Percentiles rank a stretch among this genome's conserved stretches.
Conservation (phyloP, 2,797 vertebrate species). For the Coregonus ussuriensis region DNA sequence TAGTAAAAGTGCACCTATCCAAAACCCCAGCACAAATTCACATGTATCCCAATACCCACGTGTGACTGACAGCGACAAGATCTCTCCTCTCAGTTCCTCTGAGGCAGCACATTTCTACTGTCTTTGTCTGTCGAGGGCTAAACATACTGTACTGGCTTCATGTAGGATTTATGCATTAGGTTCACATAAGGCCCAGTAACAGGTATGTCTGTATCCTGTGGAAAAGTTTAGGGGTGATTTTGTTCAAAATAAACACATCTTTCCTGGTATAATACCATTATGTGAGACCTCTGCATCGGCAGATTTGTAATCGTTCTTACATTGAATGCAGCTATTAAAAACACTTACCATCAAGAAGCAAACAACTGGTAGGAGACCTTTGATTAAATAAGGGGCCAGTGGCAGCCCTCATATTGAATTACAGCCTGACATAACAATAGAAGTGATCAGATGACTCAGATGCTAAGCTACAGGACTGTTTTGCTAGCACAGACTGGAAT, state of each 20-base stretch:
- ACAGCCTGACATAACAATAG: constrained; percentile 49
- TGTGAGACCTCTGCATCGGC: not conserved
- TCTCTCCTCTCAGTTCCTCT: constrained; percentile 52
- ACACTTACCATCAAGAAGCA: not conserved
- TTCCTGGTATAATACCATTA: not conserved
- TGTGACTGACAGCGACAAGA: constrained; percentile 70
- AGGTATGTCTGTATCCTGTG: not conserved
- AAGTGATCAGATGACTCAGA: not conserved
- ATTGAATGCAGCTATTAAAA: not conserved
- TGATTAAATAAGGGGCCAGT: constrained; percentile 57
- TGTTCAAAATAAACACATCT: not conserved
- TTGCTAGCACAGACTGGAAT: too few relatives aligned
- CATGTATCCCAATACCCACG: constrained; percentile 71
- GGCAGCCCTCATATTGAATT: constrained; percentile 55
- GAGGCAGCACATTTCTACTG: constrained; percentile 53
- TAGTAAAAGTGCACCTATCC: constrained; percentile 64
- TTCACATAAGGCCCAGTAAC: not conserved
- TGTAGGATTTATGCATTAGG: not conserved
- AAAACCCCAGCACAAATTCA: constrained; percentile 47
- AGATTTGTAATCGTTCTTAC: not conserved
- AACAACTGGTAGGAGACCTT: constrained; percentile 22
- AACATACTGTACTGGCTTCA: not conserved
- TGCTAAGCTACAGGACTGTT: too few relatives aligned
- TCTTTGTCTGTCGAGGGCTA: not conserved
- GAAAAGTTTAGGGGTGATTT: not conserved